These are phyloP conservation scores for Pitta sordida DNA, from an alignment of 2,113 vertebrate genomes.

Conservation along the genomic window DNA sequence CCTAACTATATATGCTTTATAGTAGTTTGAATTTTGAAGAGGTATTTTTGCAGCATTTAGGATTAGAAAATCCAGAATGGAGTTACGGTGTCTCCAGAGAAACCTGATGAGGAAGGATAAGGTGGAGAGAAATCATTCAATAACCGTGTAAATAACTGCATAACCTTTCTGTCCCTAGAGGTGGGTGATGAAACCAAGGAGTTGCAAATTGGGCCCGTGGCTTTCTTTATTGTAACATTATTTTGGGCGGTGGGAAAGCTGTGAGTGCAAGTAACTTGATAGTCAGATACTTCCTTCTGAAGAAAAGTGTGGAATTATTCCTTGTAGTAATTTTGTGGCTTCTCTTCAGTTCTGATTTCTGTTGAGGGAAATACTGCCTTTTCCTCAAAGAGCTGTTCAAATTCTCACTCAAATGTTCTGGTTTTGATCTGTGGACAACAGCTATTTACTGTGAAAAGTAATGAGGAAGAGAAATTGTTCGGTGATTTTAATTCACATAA, in stretches of 20 bases:
- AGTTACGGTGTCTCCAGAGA: background rate
- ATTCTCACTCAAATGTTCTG: background rate
- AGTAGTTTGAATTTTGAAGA: background rate
- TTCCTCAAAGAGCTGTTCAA: background rate
- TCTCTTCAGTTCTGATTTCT: background rate
- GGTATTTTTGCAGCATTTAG: background rate
- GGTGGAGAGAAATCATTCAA: background rate
- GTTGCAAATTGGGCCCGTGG: background rate
- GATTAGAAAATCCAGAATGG: background rate
- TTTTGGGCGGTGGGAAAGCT: background rate
- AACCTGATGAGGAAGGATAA: background rate
- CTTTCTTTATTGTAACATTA: background rate
- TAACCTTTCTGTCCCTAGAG: background rate
- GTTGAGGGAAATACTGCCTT: background rate
- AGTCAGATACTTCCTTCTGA: background rate
- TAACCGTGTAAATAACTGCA: background rate
- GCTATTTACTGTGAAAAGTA: background rate
- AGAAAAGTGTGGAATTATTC: background rate
- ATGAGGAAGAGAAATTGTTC: background rate
- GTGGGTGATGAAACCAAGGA: background rate
- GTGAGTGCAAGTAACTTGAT: background rate
- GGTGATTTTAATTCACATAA: background rate
- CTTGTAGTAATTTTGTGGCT: background rate
- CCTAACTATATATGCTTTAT: background rate
- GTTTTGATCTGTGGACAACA: background rate